phyloP scores from a whole-genome alignment of 2,797 vertebrate species.

The Microctenopoma stevenorrisi region DNA sequence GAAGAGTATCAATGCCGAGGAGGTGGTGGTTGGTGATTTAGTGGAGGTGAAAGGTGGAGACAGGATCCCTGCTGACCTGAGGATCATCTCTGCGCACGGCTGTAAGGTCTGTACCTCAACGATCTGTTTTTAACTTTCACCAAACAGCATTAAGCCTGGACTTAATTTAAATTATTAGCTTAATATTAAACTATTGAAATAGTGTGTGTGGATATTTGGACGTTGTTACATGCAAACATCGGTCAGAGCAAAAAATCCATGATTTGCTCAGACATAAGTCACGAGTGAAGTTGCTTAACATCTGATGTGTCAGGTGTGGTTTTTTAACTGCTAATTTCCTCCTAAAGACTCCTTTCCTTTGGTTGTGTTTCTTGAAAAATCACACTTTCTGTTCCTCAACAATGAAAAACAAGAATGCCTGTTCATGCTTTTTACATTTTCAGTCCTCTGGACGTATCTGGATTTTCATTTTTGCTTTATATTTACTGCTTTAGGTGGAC shows the following conservation, averaged over 20 bases:
- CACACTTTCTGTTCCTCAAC: background rate
- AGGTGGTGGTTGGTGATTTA: conserved; percentile 92
- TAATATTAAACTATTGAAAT: background rate
- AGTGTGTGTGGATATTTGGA: background rate
- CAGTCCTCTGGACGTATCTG: too few species aligned
- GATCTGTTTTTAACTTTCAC: background rate
- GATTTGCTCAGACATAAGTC: background rate
- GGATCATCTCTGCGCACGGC: conserved; percentile 91
- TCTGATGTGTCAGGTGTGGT: background rate
- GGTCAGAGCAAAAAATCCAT: background rate
- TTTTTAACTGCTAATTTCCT: background rate
- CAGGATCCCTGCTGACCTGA: conserved; percentile 93
- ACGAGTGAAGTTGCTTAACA: background rate
- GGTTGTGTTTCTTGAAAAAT: background rate
- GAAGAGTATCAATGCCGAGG: conserved; percentile 91
- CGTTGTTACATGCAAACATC: too few species aligned
- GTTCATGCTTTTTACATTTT: background rate
- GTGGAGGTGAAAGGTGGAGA: conserved; percentile 98
- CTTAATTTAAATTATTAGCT: background rate
- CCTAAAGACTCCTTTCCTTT: background rate
- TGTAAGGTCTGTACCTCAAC: conserved; percentile 87
- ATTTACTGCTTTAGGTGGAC: conserved; percentile 87
- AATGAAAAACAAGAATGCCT: background rate
- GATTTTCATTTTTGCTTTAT: background rate
- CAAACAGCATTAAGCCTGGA: background rate